Conservation (phyloP, 2,888 invertebrate species). For the Lagria hirta region DNA sequence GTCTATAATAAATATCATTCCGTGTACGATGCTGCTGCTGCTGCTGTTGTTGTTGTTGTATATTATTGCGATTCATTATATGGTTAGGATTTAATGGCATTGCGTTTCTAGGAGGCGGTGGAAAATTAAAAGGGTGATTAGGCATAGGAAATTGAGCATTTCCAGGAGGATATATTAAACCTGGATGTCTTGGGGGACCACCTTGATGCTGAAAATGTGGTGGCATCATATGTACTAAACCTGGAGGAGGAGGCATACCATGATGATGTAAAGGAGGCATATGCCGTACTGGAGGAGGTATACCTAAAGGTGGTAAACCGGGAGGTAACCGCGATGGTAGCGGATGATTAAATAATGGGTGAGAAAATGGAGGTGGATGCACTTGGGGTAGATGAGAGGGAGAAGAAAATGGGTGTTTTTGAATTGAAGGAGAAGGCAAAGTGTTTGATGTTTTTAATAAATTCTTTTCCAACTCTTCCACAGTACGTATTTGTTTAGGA, state of each 20-base stretch:
- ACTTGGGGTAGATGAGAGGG: too few relatives aligned
- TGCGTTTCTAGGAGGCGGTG: constrained; percentile 45
- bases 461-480: constrained; percentile 72
- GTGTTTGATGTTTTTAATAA: constrained; percentile 56
- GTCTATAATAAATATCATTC: constrained; percentile 19
- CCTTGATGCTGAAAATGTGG: constrained; percentile 32
- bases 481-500: constrained; percentile 67
- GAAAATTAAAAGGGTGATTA: constrained; percentile 42
- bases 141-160: constrained; percentile 34
- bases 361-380: constrained; percentile 37
- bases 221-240: constrained; percentile 38
- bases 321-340: constrained; percentile 46
- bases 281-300: constrained; percentile 48
- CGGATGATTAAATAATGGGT: constrained; percentile 24
- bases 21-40: constrained; percentile 37
- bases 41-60: constrained; percentile 42
- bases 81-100: constrained; percentile 36
- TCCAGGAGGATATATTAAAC: constrained; percentile 33
- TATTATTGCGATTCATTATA: constrained; percentile 37
- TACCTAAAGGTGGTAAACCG: constrained; percentile 52
- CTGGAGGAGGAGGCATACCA: constrained; percentile 40
- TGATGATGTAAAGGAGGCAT: constrained; percentile 30
- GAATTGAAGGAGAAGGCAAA: constrained; percentile 41
- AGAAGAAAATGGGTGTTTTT: too few relatives aligned
- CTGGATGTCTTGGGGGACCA: constrained; percentile 26